phyloP scores from a whole-genome alignment of 2,797 vertebrate genomes.

The Tympanoctomys barrerae region DNA sequence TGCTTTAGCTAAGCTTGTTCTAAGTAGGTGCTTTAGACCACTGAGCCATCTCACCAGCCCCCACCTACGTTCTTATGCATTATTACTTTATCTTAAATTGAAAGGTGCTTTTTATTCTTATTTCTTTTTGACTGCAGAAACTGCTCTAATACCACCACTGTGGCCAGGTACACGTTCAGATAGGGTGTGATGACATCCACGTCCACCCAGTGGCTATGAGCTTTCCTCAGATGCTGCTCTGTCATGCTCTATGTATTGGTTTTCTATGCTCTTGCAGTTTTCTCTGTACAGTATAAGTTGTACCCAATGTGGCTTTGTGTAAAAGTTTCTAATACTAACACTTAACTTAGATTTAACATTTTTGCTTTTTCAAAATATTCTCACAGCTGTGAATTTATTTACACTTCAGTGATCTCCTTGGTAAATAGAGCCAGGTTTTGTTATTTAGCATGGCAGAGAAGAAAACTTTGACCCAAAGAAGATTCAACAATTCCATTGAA shows the following conservation, averaged over 20 bases:
- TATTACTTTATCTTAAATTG: slow-evolving; percentile 15
- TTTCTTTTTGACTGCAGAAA: neutral
- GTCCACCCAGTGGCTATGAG: neutral
- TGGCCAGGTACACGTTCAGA: neutral
- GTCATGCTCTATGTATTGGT: neutral
- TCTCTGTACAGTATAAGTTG: neutral
- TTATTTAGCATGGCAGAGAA: slow-evolving; percentile 57
- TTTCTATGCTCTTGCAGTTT: neutral
- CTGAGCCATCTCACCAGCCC: too few species aligned
- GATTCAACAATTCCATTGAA: neutral
- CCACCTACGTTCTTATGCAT: neutral
- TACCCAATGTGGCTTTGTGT: slow-evolving; percentile 45
- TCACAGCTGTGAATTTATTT: slow-evolving; percentile 5
- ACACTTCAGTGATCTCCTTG: slow-evolving; percentile 4
- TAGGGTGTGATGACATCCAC: neutral
- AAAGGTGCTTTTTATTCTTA: neutral
- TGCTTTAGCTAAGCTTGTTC: too few species aligned
- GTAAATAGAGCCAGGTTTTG: neutral
- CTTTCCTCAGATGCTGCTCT: neutral
- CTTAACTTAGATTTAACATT: slow-evolving; percentile 49
- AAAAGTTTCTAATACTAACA: slow-evolving; percentile 60
- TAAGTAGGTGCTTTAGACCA: too few species aligned
- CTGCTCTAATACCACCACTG: neutral
- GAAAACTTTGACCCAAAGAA: slow-evolving; percentile 17
- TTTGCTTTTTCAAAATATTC: slow-evolving; percentile 57